Base-by-base conservation (phyloP, 2,113 vertebrate species). In the Hippocampus guttulatus region DNA sequence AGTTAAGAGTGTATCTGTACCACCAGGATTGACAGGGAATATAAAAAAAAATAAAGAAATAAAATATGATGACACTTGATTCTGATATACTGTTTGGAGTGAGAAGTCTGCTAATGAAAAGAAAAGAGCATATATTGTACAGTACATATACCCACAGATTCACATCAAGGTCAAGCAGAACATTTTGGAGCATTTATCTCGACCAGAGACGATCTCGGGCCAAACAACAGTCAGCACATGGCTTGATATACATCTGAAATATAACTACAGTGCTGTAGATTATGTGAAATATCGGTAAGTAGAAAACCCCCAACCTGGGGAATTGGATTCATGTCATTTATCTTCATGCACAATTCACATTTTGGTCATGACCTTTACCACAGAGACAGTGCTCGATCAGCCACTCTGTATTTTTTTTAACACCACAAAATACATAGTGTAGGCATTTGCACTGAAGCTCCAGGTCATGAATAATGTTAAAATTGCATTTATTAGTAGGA, bases 301-400 rank as follows among this genome's bases (percentile, higher is more conserved):
- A 60, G 69, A 33, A 33, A 33, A 33, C 30, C 30, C 30, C 30
- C 30, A 33, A 16, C 58, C 58, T 2, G 20, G 66, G 43, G 54
- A 69, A 75, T 82, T 85, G 69, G 72, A 82, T 78, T 78, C 61
- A 63, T 76, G 69, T 84, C 82, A 87, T 91, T 83, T 81, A 84
- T 90, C 88, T 88, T 89, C 75, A 88, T 89, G 84, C 85, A 84
- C 85, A 86, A 84, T 88, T 87, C 84, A 84, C 85, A 84, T 84
- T 85, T 86, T 87, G 84, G 85, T 90, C 85, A 80, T 89, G 88
- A 91, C 90, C 90, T 91, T 90, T 89, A 78, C 67, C 54, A 78
- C 14, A 75, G 78, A 89, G 85, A 87, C 86, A 85, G 70, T 80
- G 83, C 75, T 84, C 80, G 66, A 54, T 84, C 75, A 64, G 83